A percentile compares a stretch with the other conserved stretches of the same genome.
Evolutionary conservation across 2,888 invertebrate genomes (phyloP).

Genomic region (Tinea trinotella): DNA sequence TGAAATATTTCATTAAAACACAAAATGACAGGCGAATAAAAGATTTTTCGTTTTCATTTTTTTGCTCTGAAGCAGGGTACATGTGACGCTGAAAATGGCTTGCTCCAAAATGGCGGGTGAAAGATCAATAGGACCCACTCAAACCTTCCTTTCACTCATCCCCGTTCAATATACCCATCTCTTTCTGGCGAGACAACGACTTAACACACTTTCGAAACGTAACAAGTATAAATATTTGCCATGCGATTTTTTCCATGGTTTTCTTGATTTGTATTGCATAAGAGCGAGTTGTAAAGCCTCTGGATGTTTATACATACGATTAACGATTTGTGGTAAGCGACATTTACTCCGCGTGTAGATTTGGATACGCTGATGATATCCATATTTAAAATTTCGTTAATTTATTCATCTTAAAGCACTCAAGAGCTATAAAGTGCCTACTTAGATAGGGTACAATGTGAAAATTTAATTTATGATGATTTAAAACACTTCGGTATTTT

Average conservation of each 20-base stretch:
- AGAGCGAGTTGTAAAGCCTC: slow-evolving; percentile 19
- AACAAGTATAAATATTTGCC: slow-evolving; percentile 51
- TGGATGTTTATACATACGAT: slow-evolving; percentile 50
- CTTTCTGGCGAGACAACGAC: slow-evolving; percentile 42
- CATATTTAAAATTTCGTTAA: slow-evolving; percentile 8
- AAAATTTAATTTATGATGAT: too few relatives aligned
- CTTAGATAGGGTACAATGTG: background rate
- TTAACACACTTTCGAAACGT: slow-evolving; percentile 54
- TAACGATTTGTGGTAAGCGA: slow-evolving; percentile 50
- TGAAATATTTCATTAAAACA: slow-evolving; percentile 62
- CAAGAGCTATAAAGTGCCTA: background rate
- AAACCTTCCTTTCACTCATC: slow-evolving; percentile 46
- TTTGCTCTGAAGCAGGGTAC: slow-evolving; percentile 44
- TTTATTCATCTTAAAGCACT: background rate
- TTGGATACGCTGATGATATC: slow-evolving; percentile 1
- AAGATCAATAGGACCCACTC: slow-evolving; percentile 72
- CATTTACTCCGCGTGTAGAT: slow-evolving; percentile 38
- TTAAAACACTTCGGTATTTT: too few relatives aligned
- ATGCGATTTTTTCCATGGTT: slow-evolving; percentile 42
- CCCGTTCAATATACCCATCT: slow-evolving; percentile 30
- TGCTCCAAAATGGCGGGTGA: slow-evolving; percentile 69
- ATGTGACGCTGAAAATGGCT: slow-evolving; percentile 65
- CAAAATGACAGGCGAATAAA: slow-evolving; percentile 61
- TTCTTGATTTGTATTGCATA: slow-evolving; percentile 33
- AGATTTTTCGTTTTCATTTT: slow-evolving; percentile 38